Percentiles rank a stretch among this genome's conserved stretches.
These are phyloP conservation scores for Cololabis saira DNA, from an alignment of 2,113 vertebrate genomes.

Conservation along the genomic window DNA sequence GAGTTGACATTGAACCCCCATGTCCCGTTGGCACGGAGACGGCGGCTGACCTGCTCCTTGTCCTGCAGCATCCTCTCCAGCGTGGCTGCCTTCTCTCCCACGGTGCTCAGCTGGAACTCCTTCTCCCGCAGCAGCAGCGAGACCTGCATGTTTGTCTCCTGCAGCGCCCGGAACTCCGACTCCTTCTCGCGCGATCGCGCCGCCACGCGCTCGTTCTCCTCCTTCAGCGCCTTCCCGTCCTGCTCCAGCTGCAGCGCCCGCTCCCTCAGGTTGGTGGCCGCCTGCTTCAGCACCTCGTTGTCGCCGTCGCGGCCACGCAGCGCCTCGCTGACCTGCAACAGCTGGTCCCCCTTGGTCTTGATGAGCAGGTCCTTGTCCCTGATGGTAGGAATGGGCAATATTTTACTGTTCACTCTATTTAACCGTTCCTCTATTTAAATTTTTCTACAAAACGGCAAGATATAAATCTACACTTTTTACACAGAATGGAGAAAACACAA, in stretches of 20 bases:
- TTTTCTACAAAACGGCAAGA: too few species aligned
- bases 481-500: too few species aligned
- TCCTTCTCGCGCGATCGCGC: conserved; percentile 87
- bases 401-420: too few species aligned
- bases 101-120: conserved; percentile 90
- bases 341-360: conserved; percentile 93
- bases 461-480: too few species aligned
- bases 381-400: too few species aligned
- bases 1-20: too few species aligned
- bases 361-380: conserved; percentile 96
- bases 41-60: conserved; percentile 89
- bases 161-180: conserved; percentile 92
- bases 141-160: conserved; percentile 97
- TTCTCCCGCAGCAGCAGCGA: conserved; percentile 94
- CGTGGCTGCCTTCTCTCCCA: conserved; percentile 91
- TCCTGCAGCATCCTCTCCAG: conserved; percentile 94
- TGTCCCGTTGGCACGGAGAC: too few species aligned
- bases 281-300: conserved; percentile 95
- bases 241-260: conserved; percentile 90
- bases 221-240: conserved; percentile 89
- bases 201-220: conserved; percentile 90
- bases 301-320: conserved; percentile 92
- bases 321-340: conserved; percentile 86
- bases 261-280: conserved; percentile 96
- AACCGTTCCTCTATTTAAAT: too few species aligned